Conservation (phyloP, 2,113 vertebrate species). For the Syngnathus typhle region DNA sequence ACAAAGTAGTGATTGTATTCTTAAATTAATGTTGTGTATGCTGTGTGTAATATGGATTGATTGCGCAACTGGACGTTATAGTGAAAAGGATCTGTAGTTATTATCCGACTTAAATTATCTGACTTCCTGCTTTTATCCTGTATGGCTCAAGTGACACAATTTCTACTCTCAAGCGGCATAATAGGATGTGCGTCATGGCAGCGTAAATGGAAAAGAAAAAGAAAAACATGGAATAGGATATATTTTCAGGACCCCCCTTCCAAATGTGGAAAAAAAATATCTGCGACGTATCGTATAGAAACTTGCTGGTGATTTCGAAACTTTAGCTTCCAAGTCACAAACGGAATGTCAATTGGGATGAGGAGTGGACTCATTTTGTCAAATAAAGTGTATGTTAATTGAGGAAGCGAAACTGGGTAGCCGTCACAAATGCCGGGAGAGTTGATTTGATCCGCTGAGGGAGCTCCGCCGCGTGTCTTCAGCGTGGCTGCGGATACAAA, state of each 20-base stretch:
- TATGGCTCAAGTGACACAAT: background rate
- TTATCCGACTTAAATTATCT: too few relatives aligned
- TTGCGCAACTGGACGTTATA: background rate
- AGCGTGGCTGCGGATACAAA: conserved; percentile 4
- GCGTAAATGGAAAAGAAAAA: too few relatives aligned
- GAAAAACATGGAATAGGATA: too few relatives aligned
- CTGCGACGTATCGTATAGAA: too few relatives aligned
- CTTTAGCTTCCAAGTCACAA: too few relatives aligned
- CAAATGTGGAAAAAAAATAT: too few relatives aligned
- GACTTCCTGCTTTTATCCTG: too few relatives aligned
- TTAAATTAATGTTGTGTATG: background rate
- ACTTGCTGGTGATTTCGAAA: too few relatives aligned
- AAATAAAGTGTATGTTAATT: conserved; percentile 38
- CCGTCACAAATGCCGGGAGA: conserved; percentile 41
- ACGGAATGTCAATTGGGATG: background rate
- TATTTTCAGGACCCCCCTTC: too few relatives aligned
- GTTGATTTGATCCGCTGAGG: conserved; percentile 22
- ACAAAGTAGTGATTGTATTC: background rate
- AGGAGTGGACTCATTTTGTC: conserved; percentile 19
- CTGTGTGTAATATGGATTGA: background rate
- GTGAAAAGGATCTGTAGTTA: background rate
- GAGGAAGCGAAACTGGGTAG: conserved; percentile 31
- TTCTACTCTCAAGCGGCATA: too few relatives aligned
- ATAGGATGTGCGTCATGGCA: too few relatives aligned
- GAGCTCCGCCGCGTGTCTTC: conserved; percentile 32